phyloP scores from a whole-genome alignment of 2,113 vertebrate genomes.

The Acrocephalus arundinaceus region DNA sequence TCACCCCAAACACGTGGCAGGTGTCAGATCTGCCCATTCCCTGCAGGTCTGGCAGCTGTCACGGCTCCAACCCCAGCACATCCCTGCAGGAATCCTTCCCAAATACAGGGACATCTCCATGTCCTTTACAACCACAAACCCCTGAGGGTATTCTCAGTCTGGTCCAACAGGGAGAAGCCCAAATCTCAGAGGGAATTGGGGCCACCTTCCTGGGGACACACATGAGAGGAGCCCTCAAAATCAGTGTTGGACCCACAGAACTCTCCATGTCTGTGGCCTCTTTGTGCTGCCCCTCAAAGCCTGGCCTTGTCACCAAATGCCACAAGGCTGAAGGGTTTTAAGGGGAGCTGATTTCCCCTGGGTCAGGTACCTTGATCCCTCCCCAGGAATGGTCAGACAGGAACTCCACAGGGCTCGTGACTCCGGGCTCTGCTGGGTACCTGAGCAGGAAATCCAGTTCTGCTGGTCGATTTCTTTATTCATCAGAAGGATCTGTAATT shows the following conservation, averaged over 20 bases:
- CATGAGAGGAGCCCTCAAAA: not conserved
- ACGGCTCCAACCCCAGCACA: not conserved
- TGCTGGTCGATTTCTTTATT: conserved; percentile 81
- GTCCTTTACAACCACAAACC: not conserved
- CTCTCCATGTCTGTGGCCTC: not conserved
- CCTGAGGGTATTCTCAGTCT: not conserved
- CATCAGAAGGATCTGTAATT: conserved; percentile 86
- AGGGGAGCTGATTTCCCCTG: not conserved
- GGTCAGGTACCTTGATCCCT: conserved; percentile 85
- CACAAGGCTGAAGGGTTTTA: not conserved
- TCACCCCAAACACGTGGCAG: not conserved
- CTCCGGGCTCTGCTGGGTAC: conserved; percentile 80
- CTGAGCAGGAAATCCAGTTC: conserved; percentile 94
- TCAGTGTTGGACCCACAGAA: not conserved
- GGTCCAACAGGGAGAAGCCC: not conserved
- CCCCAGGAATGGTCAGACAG: conserved; percentile 91
- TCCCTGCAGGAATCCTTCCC: not conserved
- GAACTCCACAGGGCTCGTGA: conserved; percentile 89
- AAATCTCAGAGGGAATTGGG: not conserved
- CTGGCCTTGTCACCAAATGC: not conserved
- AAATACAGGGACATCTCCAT: not conserved
- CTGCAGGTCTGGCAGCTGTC: not conserved
- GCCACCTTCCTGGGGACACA: not conserved
- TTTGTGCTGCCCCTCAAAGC: not conserved
- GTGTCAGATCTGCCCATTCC: not conserved